Conservation (phyloP, 1,140 invertebrate genomes). For the Euschistus heros region DNA sequence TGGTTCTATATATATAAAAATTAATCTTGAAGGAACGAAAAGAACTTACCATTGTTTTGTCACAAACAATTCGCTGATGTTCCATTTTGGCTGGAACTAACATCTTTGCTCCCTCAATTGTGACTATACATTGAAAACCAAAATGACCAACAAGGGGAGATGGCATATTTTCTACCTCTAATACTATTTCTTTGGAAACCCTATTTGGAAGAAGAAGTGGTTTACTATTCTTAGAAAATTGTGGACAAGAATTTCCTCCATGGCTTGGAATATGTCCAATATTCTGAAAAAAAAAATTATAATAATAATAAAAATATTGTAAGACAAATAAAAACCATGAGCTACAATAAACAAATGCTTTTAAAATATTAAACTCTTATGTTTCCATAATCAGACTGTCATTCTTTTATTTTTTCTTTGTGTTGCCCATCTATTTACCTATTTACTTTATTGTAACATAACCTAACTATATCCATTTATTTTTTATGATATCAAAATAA, state of each 20-base stretch:
- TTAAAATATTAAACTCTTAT: no score
- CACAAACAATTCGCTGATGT: slow-evolving; percentile 72
- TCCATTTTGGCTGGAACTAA: slow-evolving; percentile 75
- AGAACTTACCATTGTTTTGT: slow-evolving; percentile 60
- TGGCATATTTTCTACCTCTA: slow-evolving; percentile 83
- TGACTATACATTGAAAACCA: slow-evolving; percentile 82
- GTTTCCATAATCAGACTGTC: no score
- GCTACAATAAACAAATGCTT: no score
- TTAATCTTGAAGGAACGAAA: no score
- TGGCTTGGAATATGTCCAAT: slow-evolving; percentile 58
- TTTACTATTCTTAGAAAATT: slow-evolving; percentile 52
- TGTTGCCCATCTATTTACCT: no score
- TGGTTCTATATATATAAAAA: no score
- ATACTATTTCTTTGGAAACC: slow-evolving; percentile 73
- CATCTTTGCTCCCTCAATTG: slow-evolving; percentile 82
- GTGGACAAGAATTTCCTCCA: slow-evolving; percentile 66
- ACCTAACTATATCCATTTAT: no score
- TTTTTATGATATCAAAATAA: no score
- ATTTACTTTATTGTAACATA: no score
- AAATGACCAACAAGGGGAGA: slow-evolving; percentile 74
- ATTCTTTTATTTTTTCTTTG: no score
- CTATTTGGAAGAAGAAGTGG: slow-evolving; percentile 75
- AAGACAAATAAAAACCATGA: neutral
- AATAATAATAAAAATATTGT: slow-evolving; percentile 23
- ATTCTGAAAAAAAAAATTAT: slow-evolving; percentile 46